Conservation (phyloP, 1,140 invertebrate genomes). For the Harlomillsia oculata region DNA sequence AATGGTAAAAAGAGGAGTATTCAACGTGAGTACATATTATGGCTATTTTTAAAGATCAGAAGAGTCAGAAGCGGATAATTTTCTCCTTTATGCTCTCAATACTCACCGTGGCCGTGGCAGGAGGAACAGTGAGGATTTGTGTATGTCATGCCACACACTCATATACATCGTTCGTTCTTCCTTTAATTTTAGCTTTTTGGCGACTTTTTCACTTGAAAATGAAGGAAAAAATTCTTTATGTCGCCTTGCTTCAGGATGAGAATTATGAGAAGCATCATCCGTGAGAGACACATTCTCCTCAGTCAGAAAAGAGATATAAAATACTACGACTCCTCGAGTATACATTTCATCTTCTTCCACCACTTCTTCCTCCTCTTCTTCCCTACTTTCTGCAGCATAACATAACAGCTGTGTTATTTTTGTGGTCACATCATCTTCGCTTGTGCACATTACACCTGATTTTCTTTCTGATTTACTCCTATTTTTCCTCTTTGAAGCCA, state of each 20-base stretch:
- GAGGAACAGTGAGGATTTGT: no score
- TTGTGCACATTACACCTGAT: constrained; percentile 22
- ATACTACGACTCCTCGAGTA: not conserved
- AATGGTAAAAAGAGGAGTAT: no score
- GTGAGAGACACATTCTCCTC: not conserved
- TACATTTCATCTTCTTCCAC: not conserved
- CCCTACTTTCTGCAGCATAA: constrained; percentile 8
- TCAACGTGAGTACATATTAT: no score
- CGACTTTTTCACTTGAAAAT: not conserved
- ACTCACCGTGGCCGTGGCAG: no score
- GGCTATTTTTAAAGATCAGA: no score
- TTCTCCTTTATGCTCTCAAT: no score
- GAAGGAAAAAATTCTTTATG: constrained; percentile 2
- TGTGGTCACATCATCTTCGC: constrained; percentile 14
- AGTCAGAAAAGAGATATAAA: not conserved
- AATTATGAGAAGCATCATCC: constrained; percentile 10
- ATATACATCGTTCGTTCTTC: not conserved
- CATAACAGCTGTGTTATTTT: constrained; percentile 27
- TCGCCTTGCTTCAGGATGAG: not conserved
- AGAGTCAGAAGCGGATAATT: no score
- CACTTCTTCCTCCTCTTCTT: not conserved
- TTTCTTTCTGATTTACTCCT: constrained; percentile 13
- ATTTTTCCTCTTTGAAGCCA: no score
- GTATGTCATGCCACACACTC: no score
- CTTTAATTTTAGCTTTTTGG: constrained; percentile 19